Conservation (phyloP, 2,888 invertebrate species). For the Leptinotarsa rubiginosa region DNA sequence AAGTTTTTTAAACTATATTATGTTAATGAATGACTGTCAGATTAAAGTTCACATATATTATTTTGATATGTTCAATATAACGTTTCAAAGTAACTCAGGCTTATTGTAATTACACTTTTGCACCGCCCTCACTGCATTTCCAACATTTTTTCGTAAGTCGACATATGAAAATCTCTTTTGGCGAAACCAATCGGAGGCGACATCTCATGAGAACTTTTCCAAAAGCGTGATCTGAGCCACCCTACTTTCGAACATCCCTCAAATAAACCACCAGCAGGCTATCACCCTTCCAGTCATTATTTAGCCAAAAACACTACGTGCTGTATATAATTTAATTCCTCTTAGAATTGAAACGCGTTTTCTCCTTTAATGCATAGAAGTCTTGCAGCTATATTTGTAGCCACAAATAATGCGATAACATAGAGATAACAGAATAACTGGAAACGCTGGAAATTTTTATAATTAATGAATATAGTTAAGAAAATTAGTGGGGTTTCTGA, state of each 20-base stretch:
- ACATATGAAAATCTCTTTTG: too few species aligned
- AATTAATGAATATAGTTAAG: conserved; percentile 15
- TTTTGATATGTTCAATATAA: too few species aligned
- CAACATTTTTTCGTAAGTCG: too few species aligned
- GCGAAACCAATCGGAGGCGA: too few species aligned
- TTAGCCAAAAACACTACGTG: neutral
- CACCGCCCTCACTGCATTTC: too few species aligned
- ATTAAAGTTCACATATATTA: too few species aligned
- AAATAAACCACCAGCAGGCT: neutral
- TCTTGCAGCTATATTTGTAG: conserved; percentile 16
- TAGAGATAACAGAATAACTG: conserved; percentile 24
- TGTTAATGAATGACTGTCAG: too few species aligned
- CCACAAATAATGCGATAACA: conserved; percentile 26
- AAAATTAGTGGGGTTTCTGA: conserved; percentile 13
- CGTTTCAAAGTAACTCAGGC: too few species aligned
- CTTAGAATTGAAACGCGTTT: neutral
- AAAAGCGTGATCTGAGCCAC: too few species aligned
- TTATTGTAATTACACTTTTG: too few species aligned
- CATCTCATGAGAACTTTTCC: too few species aligned
- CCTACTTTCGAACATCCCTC: neutral
- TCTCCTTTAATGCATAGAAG: conserved; percentile 12
- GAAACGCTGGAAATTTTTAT: conserved; percentile 15
- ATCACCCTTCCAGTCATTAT: neutral
- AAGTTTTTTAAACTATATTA: too few species aligned
- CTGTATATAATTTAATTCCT: conserved; percentile 1